phyloP scores from a whole-genome alignment of 2,113 vertebrate genomes.

The Tenebrosternarchus preto region DNA sequence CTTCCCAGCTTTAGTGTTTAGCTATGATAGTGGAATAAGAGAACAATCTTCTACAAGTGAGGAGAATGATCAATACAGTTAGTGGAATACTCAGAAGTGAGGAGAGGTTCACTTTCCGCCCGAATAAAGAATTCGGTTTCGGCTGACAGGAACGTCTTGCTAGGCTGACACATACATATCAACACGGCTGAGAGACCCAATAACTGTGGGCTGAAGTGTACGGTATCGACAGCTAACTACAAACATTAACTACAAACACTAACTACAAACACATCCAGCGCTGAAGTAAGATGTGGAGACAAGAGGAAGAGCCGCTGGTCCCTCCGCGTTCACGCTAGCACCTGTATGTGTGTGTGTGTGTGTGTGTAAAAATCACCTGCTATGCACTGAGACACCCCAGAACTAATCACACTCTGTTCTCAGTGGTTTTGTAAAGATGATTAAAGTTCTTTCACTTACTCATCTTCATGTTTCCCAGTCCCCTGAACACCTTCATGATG shows the following conservation, averaged over 20 bases:
- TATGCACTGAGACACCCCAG: not conserved
- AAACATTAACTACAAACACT: too few species aligned
- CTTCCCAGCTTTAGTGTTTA: not conserved
- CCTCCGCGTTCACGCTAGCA: slow-evolving; percentile 12
- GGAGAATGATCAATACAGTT: not conserved
- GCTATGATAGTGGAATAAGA: slow-evolving; percentile 20
- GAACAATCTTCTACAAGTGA: slow-evolving; percentile 14
- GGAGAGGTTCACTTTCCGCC: slow-evolving; percentile 18
- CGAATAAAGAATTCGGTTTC: slow-evolving; percentile 21
- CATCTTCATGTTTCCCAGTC: not conserved
- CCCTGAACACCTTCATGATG: not conserved
- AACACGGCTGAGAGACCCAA: slow-evolving; percentile 1
- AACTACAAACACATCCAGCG: slow-evolving; percentile 41
- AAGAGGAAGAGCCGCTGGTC: slow-evolving; percentile 27
- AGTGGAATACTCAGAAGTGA: not conserved
- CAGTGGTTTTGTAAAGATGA: slow-evolving; percentile 13
- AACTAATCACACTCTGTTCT: slow-evolving; percentile 18
- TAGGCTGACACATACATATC: slow-evolving; percentile 17
- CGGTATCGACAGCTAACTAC: slow-evolving; percentile 39
- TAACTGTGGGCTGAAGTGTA: slow-evolving; percentile 20
- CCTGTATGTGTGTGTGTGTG: slow-evolving; percentile 16
- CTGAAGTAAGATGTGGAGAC: slow-evolving; percentile 43
- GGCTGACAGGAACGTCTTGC: slow-evolving; percentile 33
- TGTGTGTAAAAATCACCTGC: slow-evolving; percentile 21
- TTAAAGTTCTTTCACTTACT: slow-evolving; percentile 27